Evolutionary conservation across 2,888 invertebrate species (phyloP), one percentile per base, ranked within the genome.

Genomic region (Hirtodrosophila confusa): DNA sequence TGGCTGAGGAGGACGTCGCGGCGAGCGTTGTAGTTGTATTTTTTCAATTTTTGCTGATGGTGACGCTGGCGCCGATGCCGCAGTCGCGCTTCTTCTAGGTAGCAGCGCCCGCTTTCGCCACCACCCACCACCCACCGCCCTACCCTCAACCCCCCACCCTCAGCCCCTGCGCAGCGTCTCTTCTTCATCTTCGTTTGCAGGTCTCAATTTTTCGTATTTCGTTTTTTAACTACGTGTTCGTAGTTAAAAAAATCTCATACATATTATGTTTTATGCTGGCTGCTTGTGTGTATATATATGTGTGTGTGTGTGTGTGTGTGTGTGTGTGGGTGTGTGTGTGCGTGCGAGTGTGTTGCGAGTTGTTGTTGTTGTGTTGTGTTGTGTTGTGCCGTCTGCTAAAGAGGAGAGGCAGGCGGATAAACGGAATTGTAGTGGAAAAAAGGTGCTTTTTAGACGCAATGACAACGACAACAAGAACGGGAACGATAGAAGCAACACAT

Each of bases 221-320:
- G 45, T 70, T 66, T 73, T 74, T 82, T 85, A 80, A 80, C 80
- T 80, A 80, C 80, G 80, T 82, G 79, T 74, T 78, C 83, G 86
- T 80, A 85, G 86, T 80, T 85, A 85, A 85, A 80, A 72, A 75
- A 73, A 74, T 75, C 73, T 75, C 73, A 74, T 75, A 74, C 73
- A 75, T 75, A 74, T 74, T 75, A 74, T 74, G 73, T 74, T 75
- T 74, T 75, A 74, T 75, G 75, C 75, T 75, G 75, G 75, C 61
- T 66, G 75, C 57, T 70, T 63, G 40, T 47, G 27, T 29, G 29
- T 51, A 10, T 62, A 39, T 49, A 7, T 60, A 35, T 29, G 17
- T 51, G 31, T 9, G 4, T 31, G 29, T 29, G 29, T 48, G 40
- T 54, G 39, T 29, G 36, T 24, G 36, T 57, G 33, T 57, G 17